phyloP scores from a whole-genome alignment of 2,888 invertebrate genomes.

The Eretmocerus hayati region DNA sequence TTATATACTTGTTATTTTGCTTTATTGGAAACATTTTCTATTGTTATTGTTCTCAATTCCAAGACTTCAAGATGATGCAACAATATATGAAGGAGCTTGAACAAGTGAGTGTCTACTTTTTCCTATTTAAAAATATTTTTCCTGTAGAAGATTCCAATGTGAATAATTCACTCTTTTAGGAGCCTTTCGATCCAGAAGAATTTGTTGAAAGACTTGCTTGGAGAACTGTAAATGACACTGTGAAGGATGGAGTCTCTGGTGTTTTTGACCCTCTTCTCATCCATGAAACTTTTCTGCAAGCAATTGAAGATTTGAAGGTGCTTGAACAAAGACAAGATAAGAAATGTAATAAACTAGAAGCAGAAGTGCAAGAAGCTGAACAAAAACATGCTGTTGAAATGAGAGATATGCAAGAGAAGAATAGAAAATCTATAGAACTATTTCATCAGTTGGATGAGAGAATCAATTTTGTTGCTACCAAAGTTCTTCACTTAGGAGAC shows the following conservation, averaged over 20 bases:
- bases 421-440: conserved; percentile 78
- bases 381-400: conserved; percentile 74
- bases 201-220: conserved; percentile 96
- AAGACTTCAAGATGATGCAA: conserved; percentile 67
- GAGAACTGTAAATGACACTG: conserved; percentile 71
- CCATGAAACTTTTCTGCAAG: conserved; percentile 87
- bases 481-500: conserved; percentile 97
- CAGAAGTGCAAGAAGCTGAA: conserved; percentile 78
- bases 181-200: conserved; percentile 94
- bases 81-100: conserved; percentile 83
- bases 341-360: conserved; percentile 78
- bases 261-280: conserved; percentile 80
- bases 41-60: not conserved
- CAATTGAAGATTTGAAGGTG: conserved; percentile 74
- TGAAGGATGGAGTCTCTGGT: conserved; percentile 60
- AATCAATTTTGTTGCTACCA: conserved; percentile 94
- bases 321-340: conserved; percentile 78
- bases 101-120: conserved; percentile 54
- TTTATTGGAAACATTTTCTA: not conserved
- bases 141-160: not conserved
- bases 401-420: conserved; percentile 74
- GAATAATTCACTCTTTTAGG: conserved; percentile 55
- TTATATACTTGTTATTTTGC: not conserved
- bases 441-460: conserved; percentile 91
- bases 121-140: not conserved